phyloP scores from a whole-genome alignment of 1,140 invertebrate species.

The Lanistes nyassanus region DNA sequence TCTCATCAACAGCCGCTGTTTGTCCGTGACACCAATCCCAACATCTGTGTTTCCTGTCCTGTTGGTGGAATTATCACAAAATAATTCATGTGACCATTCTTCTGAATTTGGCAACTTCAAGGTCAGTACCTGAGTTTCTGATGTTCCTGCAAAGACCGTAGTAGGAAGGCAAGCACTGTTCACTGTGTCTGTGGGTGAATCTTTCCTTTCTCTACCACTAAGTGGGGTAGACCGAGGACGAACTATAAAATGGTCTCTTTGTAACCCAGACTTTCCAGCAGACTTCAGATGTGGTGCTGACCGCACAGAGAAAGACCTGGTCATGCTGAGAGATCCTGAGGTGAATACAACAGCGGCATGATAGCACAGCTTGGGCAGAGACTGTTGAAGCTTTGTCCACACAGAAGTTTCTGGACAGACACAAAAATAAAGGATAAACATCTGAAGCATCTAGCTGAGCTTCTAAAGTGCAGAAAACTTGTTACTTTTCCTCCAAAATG shows the following conservation, averaged over 20 bases:
- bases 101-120: background rate
- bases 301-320: slow-evolving; percentile 1
- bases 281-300: slow-evolving; percentile 28
- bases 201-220: background rate
- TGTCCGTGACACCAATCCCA: too few species aligned
- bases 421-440: background rate
- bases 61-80: too few species aligned
- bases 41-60: too few species aligned
- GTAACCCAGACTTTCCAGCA: background rate
- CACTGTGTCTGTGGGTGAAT: background rate
- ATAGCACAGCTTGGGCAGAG: background rate
- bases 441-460: too few species aligned
- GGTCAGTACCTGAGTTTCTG: background rate
- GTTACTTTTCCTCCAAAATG: too few species aligned
- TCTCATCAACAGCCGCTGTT: too few species aligned
- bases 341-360: slow-evolving; percentile 8
- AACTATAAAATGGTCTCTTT: slow-evolving; percentile 8
- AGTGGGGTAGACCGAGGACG: slow-evolving; percentile 21
- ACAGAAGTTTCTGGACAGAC: slow-evolving; percentile 2
- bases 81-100: background rate
- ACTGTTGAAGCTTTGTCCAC: background rate
- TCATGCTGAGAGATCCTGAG: background rate
- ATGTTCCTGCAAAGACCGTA: background rate
- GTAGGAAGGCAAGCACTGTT: background rate
- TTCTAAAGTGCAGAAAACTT: too few species aligned